phyloP scores from a whole-genome alignment of 2,113 vertebrate genomes.

The Vireo altiloquus region DNA sequence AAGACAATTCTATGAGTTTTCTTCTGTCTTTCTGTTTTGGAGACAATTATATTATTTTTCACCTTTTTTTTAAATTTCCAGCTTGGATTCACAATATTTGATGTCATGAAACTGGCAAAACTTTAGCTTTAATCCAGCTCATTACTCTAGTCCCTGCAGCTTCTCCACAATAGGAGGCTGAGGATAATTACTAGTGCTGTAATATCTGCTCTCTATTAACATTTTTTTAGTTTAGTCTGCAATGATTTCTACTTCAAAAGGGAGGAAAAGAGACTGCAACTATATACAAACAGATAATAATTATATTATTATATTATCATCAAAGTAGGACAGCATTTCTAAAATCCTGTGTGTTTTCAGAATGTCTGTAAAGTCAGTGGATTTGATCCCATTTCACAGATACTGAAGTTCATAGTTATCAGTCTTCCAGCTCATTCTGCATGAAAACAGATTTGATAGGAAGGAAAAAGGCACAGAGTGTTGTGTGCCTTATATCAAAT shows the following conservation, averaged over 20 bases:
- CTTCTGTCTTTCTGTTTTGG: background rate
- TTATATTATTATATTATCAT: no score
- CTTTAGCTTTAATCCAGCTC: background rate
- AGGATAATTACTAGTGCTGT: background rate
- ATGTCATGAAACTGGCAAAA: background rate
- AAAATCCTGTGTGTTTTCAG: background rate
- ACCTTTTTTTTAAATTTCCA: background rate
- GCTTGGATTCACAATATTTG: background rate
- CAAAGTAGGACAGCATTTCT: background rate
- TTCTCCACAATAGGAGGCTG: background rate
- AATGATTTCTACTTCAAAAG: background rate
- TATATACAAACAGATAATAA: background rate
- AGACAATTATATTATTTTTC: background rate
- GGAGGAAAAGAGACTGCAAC: background rate
- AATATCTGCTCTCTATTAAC: fast-evolving
- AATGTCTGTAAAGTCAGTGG: background rate
- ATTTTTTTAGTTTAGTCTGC: background rate
- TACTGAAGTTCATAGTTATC: background rate
- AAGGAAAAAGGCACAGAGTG: background rate
- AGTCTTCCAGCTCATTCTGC: background rate
- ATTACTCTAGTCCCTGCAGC: background rate
- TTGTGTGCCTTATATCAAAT: background rate
- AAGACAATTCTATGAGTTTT: background rate
- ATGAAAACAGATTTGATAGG: background rate
- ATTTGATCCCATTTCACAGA: background rate